Conservation (phyloP, 2,797 vertebrate species). For the Sphenopsis melanotis region DNA sequence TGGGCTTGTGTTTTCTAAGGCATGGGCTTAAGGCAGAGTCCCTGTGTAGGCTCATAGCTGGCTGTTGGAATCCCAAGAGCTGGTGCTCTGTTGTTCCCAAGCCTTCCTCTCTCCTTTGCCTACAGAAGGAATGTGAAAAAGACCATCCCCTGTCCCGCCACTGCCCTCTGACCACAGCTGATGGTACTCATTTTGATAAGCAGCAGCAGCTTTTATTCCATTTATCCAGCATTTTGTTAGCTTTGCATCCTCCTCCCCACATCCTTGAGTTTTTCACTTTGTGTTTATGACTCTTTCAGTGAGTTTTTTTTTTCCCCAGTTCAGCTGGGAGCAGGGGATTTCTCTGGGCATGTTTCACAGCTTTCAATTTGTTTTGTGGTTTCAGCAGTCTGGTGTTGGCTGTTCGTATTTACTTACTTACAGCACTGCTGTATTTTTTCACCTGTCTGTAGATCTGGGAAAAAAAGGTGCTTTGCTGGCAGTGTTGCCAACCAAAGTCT, state of each 20-base stretch:
- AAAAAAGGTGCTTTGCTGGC: not conserved
- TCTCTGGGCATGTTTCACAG: not conserved
- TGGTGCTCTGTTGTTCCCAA: not conserved
- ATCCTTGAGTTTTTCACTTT: not conserved
- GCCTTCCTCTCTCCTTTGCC: not conserved
- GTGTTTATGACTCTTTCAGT: not conserved
- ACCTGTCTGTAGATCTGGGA: not conserved
- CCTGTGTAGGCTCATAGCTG: not conserved
- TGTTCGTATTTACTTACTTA: not conserved
- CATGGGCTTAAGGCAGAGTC: not conserved
- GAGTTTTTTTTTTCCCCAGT: not conserved
- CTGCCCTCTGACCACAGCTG: not conserved
- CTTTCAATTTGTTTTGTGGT: not conserved
- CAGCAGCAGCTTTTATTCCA: not conserved
- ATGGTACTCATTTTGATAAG: not conserved
- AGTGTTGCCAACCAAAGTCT: not conserved
- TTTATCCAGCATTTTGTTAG: not conserved
- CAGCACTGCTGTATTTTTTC: not conserved
- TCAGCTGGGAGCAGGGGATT: not conserved
- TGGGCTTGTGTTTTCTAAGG: not conserved
- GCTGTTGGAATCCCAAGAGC: not conserved
- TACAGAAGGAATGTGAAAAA: not conserved
- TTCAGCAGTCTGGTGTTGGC: not conserved
- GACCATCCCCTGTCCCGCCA: not conserved
- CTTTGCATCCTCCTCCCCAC: not conserved